These are phyloP conservation scores for Caenorhabditis auriculariae DNA, from an alignment of 2,888 invertebrate genomes.

Conservation along the genomic window DNA sequence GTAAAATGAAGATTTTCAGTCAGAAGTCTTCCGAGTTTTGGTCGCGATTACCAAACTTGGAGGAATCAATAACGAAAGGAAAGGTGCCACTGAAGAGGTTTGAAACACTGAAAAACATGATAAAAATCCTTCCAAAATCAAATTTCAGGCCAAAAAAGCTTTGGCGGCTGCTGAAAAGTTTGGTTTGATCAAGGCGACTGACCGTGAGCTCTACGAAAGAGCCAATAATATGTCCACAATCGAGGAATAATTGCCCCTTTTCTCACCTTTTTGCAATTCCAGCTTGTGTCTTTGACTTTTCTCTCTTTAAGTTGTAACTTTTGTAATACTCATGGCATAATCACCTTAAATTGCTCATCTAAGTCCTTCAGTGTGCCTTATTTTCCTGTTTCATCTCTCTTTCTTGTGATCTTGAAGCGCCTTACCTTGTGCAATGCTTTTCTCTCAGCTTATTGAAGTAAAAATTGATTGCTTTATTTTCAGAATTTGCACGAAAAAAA, in stretches of 20 bases:
- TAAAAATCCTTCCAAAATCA: background rate
- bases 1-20: conserved; percentile 32
- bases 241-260: conserved; percentile 16
- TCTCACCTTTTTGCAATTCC: background rate
- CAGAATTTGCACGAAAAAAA: too few relatives aligned
- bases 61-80: conserved; percentile 42
- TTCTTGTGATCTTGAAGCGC: too few relatives aligned
- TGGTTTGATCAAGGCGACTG: conserved; percentile 57
- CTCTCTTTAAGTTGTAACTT: too few relatives aligned
- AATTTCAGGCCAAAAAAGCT: conserved; percentile 42
- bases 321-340: too few relatives aligned
- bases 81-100: conserved; percentile 45
- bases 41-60: conserved; percentile 61
- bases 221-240: conserved; percentile 42
- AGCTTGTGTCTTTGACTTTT: too few relatives aligned
- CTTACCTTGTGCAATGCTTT: too few relatives aligned
- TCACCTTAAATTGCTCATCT: too few relatives aligned
- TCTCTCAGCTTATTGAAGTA: too few relatives aligned
- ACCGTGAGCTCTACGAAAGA: conserved; percentile 57
- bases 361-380: too few relatives aligned
- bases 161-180: conserved; percentile 55
- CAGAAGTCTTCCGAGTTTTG: conserved; percentile 58
- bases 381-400: too few relatives aligned
- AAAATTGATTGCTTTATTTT: too few relatives aligned
- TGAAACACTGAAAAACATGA: background rate